Percentiles rank a stretch among this genome's conserved stretches.
Conservation (phyloP, 2,797 vertebrate species). For the Allobates femoralis region DNA sequence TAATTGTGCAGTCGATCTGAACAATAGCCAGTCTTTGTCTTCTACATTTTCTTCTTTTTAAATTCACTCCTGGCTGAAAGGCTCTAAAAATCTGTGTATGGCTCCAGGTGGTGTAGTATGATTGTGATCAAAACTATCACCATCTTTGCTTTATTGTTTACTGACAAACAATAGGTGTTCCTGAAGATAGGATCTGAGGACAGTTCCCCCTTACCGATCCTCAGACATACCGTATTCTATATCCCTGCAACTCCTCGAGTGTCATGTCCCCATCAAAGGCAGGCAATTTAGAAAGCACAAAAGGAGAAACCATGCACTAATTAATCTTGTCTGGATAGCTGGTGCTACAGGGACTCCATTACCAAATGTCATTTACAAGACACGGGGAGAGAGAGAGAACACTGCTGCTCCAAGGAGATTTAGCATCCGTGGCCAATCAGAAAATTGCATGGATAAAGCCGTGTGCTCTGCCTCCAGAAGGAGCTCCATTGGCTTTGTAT, state of each 20-base stretch:
- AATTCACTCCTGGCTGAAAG: too few species aligned
- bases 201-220: constrained; percentile 28
- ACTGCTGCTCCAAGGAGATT: constrained; percentile 71
- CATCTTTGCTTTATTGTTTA: too few species aligned
- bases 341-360: constrained; percentile 68
- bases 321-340: constrained; percentile 67
- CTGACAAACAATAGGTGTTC: constrained; percentile 22
- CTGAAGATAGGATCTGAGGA: not conserved
- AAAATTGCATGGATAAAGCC: constrained; percentile 61
- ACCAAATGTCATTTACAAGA: constrained; percentile 70
- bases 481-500: constrained; percentile 78
- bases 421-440: constrained; percentile 77
- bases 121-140: too few species aligned
- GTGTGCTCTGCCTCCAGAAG: constrained; percentile 64
- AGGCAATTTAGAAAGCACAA: constrained; percentile 49
- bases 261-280: not conserved
- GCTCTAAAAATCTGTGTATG: too few species aligned
- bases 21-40: too few species aligned
- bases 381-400: constrained; percentile 56
- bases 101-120: too few species aligned
- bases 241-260: constrained; percentile 9
- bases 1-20: too few species aligned
- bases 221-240: constrained; percentile 34
- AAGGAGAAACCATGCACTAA: constrained; percentile 64
- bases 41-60: too few species aligned